These are phyloP conservation scores for Aurelia sp. DNA, from an alignment of 30 jellyfish, hydroid and myxozoan species.

Conservation along the genomic window DNA sequence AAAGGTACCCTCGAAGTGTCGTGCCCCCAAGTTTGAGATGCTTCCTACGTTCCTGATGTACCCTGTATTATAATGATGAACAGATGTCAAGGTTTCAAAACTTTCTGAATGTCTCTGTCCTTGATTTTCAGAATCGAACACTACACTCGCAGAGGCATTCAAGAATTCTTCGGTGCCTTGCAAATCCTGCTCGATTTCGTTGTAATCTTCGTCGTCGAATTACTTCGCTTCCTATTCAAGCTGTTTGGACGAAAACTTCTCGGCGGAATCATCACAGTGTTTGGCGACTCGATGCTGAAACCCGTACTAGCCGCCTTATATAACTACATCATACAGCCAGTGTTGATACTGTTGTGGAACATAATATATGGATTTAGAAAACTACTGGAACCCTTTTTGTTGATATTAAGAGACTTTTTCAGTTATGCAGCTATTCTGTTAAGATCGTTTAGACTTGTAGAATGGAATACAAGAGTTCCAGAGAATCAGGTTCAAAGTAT, in stretches of 20 bases:
- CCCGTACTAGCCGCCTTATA: slow-evolving; percentile 67
- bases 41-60: too few species aligned
- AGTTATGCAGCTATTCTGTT: slow-evolving; percentile 61
- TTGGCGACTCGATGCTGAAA: slow-evolving; percentile 71
- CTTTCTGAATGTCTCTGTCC: too few species aligned
- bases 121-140: slow-evolving; percentile 52
- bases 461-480: slow-evolving; percentile 6
- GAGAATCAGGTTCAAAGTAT: slow-evolving; percentile 42
- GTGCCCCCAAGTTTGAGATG: too few species aligned
- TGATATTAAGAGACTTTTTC: slow-evolving; percentile 42
- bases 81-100: too few species aligned
- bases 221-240: slow-evolving; percentile 46
- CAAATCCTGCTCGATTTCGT: slow-evolving; percentile 66
- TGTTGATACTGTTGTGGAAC: slow-evolving; percentile 72
- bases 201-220: slow-evolving; percentile 70
- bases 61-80: too few species aligned
- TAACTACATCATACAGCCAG: slow-evolving; percentile 68
- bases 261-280: slow-evolving; percentile 61
- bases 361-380: slow-evolving; percentile 59
- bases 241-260: slow-evolving; percentile 62
- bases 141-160: slow-evolving; percentile 50
- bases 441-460: slow-evolving; percentile 67
- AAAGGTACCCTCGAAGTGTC: too few species aligned
- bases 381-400: slow-evolving; percentile 53
- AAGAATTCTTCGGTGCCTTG: slow-evolving; percentile 80